Conservation (phyloP, 2,113 vertebrate species). For the Anser cygnoides region DNA sequence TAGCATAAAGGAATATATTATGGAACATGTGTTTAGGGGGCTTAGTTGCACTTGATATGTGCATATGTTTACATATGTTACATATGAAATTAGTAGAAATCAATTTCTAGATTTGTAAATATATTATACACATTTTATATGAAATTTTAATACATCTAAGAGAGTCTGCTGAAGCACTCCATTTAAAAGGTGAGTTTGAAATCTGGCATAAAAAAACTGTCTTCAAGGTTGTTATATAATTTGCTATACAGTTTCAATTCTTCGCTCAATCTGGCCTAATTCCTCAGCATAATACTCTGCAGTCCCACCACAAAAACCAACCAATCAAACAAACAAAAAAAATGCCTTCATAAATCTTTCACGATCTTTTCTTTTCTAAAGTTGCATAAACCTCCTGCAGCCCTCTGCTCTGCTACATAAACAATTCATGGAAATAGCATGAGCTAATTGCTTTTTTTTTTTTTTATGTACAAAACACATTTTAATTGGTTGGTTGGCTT, state of each 20-base stretch:
- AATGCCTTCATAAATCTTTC: slow-evolving; percentile 28
- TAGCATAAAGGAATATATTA: neutral
- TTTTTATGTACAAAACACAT: neutral
- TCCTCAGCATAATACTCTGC: neutral
- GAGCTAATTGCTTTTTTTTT: neutral
- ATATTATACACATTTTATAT: neutral
- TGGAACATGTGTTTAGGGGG: fast-evolving
- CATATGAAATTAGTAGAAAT: neutral
- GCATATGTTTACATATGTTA: fast-evolving
- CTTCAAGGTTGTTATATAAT: neutral
- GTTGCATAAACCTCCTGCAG: neutral
- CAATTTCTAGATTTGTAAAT: neutral
- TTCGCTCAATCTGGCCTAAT: neutral
- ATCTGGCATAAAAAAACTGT: neutral
- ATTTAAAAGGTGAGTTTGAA: neutral
- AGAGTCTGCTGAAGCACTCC: neutral
- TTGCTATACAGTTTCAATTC: neutral
- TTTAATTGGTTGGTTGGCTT: slow-evolving; percentile 7
- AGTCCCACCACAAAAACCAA: neutral
- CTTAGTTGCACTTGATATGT: neutral
- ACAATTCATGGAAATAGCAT: slow-evolving; percentile 33
- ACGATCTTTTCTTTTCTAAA: slow-evolving; percentile 11
- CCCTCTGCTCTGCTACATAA: neutral
- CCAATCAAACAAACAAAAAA: neutral
- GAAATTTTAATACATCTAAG: neutral